Percentiles rank a stretch among this genome's conserved stretches.
Evolutionary conservation across 2,888 invertebrate species (phyloP).

Genomic region (Endomychus coccineus): DNA sequence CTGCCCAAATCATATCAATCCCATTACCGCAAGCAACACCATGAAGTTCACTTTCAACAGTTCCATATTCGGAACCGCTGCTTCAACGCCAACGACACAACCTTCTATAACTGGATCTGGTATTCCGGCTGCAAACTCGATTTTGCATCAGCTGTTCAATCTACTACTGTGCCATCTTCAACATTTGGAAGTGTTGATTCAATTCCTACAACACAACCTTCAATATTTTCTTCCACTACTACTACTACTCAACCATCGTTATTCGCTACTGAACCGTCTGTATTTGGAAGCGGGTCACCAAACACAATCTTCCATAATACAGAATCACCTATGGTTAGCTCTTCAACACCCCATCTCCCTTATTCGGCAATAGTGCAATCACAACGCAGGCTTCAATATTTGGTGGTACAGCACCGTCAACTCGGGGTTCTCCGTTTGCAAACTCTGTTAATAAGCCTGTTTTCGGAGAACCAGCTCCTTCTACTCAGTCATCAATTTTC

Average conservation of each 20-base stretch:
- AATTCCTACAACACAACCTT: slow-evolving; percentile 10
- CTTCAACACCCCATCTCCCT: slow-evolving; percentile 9
- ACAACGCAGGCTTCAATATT: slow-evolving; percentile 5
- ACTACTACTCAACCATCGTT: slow-evolving; percentile 11
- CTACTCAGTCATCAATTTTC: not conserved
- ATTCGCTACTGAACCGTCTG: slow-evolving; percentile 15
- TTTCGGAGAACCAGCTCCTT: slow-evolving; percentile 1
- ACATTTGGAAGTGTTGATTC: not conserved
- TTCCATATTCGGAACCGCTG: slow-evolving; percentile 30
- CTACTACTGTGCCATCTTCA: slow-evolving; percentile 5
- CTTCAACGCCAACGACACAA: slow-evolving; percentile 30
- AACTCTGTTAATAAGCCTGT: slow-evolving; percentile 13
- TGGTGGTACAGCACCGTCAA: slow-evolving; percentile 10
- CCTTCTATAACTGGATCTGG: slow-evolving; percentile 15
- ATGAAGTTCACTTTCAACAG: too few relatives aligned
- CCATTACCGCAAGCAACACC: slow-evolving; percentile 21
- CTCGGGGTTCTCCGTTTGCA: slow-evolving; percentile 11
- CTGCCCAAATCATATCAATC: slow-evolving; percentile 22
- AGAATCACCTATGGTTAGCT: slow-evolving; percentile 9
- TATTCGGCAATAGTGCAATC: slow-evolving; percentile 10
- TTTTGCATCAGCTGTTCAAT: too few relatives aligned
- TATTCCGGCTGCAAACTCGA: slow-evolving; percentile 37
- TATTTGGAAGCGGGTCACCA: slow-evolving; percentile 10
- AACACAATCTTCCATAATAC: slow-evolving; percentile 17
- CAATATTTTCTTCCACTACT: slow-evolving; percentile 5